Evolutionary conservation across 2,113 vertebrate species (phyloP).

Genomic region (Saccopteryx leptura): DNA sequence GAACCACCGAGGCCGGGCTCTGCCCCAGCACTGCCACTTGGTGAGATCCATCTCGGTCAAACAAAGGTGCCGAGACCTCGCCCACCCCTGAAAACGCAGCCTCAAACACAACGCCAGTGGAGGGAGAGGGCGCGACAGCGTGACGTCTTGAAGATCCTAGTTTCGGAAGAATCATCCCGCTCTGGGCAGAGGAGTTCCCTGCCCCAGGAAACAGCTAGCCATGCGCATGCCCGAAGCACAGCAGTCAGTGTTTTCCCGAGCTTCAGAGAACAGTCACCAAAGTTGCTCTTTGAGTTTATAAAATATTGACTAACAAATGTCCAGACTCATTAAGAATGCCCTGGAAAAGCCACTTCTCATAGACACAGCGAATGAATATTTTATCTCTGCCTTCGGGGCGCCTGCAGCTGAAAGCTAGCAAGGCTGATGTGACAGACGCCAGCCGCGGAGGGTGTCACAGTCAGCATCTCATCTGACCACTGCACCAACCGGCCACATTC

Average conservation of each 20-base stretch:
- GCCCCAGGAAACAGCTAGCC: neutral
- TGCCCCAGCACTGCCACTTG: neutral
- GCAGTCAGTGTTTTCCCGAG: neutral
- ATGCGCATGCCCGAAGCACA: accelerated
- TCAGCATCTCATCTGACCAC: neutral
- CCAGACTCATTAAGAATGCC: neutral
- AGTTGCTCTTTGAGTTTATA: neutral
- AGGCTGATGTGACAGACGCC: neutral
- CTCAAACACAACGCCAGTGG: neutral
- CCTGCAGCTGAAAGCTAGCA: neutral
- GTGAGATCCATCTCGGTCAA: neutral
- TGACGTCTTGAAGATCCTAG: neutral
- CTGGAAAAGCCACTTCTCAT: neutral
- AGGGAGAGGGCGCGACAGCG: accelerated
- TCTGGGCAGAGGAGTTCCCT: neutral
- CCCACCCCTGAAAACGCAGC: accelerated
- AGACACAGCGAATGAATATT: neutral
- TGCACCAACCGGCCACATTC: neutral
- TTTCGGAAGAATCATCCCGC: neutral
- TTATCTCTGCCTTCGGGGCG: neutral
- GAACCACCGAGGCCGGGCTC: neutral
- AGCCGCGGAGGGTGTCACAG: neutral
- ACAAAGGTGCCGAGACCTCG: neutral
- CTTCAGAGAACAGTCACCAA: neutral
- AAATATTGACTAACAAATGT: neutral